These are phyloP conservation scores for Euplexia lucipara DNA, from an alignment of 2,888 invertebrate species.

Conservation along the genomic window DNA sequence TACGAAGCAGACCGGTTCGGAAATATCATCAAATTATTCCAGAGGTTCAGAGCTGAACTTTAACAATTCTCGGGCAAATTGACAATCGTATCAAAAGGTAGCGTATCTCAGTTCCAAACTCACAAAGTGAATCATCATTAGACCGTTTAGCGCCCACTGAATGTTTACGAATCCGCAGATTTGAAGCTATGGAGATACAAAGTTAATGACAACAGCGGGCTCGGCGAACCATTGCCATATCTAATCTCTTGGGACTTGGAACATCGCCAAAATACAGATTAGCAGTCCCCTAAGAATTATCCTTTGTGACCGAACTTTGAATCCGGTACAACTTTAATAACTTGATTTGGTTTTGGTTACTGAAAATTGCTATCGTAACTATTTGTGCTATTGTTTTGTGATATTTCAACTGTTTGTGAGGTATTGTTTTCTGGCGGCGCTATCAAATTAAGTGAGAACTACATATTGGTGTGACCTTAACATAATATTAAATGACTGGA, in stretches of 20 bases:
- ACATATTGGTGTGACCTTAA: not conserved
- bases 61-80: slow-evolving; percentile 38
- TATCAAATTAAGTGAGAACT: slow-evolving; percentile 4
- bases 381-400: slow-evolving; percentile 58
- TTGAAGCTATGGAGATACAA: slow-evolving; percentile 58
- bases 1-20: slow-evolving; percentile 9
- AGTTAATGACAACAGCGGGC: slow-evolving; percentile 68
- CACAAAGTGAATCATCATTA: slow-evolving; percentile 46
- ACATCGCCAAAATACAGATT: slow-evolving; percentile 82
- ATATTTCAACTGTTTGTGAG: slow-evolving; percentile 36
- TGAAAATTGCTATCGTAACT: slow-evolving; percentile 61
- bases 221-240: slow-evolving; percentile 67
- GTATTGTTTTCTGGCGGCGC: slow-evolving; percentile 14
- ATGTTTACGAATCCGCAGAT: slow-evolving; percentile 54
- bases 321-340: slow-evolving; percentile 64
- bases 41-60: slow-evolving; percentile 12
- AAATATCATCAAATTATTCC: slow-evolving; percentile 29
- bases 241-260: slow-evolving; percentile 81
- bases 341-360: slow-evolving; percentile 61
- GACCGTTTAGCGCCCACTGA: slow-evolving; percentile 40
- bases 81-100: slow-evolving; percentile 46
- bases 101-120: slow-evolving; percentile 35
- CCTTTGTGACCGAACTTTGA: slow-evolving; percentile 73
- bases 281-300: slow-evolving; percentile 77
- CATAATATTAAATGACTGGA: not conserved